phyloP scores from a whole-genome alignment of 2,113 vertebrate genomes.

The Strigops habroptila region DNA sequence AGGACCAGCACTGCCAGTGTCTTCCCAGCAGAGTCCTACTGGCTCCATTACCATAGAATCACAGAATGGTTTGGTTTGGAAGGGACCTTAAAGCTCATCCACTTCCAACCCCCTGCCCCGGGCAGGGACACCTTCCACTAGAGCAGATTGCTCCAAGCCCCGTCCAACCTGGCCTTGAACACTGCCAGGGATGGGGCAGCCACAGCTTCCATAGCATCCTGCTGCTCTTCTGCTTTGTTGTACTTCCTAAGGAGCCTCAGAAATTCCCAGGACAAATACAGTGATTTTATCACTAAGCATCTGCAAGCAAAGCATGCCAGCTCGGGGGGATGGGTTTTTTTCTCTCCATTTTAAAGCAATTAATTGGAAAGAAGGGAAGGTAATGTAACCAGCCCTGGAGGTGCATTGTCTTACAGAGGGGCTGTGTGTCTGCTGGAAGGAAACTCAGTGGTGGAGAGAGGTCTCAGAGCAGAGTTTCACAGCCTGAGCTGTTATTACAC shows the following conservation, averaged over 20 bases:
- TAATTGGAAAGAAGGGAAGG: neutral
- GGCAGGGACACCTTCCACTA: neutral
- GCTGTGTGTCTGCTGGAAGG: neutral
- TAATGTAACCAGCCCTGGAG: fast-evolving
- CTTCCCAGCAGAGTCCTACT: neutral
- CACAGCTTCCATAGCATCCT: neutral
- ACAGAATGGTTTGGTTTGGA: neutral
- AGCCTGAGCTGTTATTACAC: neutral
- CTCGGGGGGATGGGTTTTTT: neutral
- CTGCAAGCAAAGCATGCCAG: fast-evolving
- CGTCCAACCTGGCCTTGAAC: neutral
- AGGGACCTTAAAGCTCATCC: neutral
- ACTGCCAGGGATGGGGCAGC: neutral
- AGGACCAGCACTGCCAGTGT: neutral
- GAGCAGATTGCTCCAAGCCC: neutral
- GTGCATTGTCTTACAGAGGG: fast-evolving
- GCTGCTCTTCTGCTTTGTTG: neutral
- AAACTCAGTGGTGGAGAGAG: fast-evolving
- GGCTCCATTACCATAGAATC: neutral
- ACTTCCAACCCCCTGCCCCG: neutral
- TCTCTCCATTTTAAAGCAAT: neutral
- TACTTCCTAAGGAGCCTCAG: neutral
- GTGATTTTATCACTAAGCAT: neutral
- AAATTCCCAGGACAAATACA: neutral
- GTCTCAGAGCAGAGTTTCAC: neutral